Percentiles rank a stretch among this genome's conserved stretches.
Evolutionary conservation across 2,113 vertebrate genomes (phyloP).

Genomic region (Oreocharis arfaki): DNA sequence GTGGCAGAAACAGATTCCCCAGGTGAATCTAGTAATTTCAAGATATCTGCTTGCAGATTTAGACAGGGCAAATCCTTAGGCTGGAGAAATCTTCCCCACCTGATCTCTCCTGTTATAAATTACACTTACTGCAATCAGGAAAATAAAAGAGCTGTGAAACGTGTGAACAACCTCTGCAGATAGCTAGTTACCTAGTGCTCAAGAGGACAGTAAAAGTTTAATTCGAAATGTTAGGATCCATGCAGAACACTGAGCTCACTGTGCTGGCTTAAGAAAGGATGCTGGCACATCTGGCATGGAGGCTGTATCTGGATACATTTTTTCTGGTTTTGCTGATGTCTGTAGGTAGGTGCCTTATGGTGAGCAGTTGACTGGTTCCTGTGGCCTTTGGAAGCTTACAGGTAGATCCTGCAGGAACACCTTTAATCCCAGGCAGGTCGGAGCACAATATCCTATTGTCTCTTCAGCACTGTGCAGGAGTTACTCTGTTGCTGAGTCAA

Average conservation of each 20-base stretch:
- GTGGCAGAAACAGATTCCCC: neutral
- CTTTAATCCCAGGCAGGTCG: fast-evolving
- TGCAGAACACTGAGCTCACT: neutral
- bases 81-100: neutral
- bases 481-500: neutral
- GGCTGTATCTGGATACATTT: neutral
- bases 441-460: neutral
- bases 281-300: neutral
- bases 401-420: neutral
- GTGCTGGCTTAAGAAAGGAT: neutral
- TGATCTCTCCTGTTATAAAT: neutral
- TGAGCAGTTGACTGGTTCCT: neutral
- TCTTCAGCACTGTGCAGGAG: neutral
- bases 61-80: neutral
- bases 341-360: neutral
- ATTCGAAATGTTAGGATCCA: neutral
- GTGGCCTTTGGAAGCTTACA: neutral
- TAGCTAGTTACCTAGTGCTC: neutral
- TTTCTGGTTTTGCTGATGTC: neutral
- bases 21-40: neutral
- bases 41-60: neutral
- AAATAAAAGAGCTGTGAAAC: neutral
- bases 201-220: neutral
- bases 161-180: neutral
- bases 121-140: neutral